A percentile compares a stretch with the other conserved stretches of the same genome.
phyloP scores from a whole-genome alignment of 92 coral and sea anemone species.

The Parazoanthus darwini region DNA sequence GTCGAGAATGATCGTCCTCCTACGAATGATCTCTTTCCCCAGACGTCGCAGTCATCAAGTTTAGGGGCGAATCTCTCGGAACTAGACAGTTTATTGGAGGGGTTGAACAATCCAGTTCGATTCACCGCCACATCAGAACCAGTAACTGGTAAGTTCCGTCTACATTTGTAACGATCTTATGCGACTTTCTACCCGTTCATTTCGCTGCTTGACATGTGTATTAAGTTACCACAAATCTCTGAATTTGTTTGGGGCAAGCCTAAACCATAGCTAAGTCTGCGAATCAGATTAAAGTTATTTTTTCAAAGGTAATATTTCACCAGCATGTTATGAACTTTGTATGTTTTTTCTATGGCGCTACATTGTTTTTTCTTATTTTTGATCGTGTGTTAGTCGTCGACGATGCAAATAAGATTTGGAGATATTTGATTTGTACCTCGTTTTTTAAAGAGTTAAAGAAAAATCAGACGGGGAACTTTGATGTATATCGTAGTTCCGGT shows the following conservation, averaged over 20 bases:
- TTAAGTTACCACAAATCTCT: neutral
- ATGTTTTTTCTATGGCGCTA: neutral
- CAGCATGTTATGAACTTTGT: slow-evolving; percentile 5
- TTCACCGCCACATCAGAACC: slow-evolving; percentile 53
- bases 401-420: neutral
- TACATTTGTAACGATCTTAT: neutral
- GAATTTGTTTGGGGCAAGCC: slow-evolving; percentile 1
- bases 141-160: slow-evolving; percentile 3
- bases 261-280: neutral
- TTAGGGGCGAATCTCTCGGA: slow-evolving; percentile 94
- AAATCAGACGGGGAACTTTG: neutral
- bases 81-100: slow-evolving; percentile 90
- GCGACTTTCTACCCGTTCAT: neutral
- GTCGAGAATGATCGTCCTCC: slow-evolving; percentile 61
- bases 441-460: neutral
- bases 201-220: neutral
- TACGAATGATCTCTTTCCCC: slow-evolving; percentile 56
- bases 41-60: slow-evolving; percentile 70
- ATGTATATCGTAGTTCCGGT: neutral
- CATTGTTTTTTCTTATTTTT: neutral
- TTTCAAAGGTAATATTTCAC: neutral
- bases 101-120: slow-evolving; percentile 72
- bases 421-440: neutral
- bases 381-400: neutral
- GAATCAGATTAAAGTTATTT: neutral